Evolutionary conservation across 2,113 vertebrate species (phyloP), one percentile per base, ranked within the genome.

Genomic region (Terrapene triunguis): DNA sequence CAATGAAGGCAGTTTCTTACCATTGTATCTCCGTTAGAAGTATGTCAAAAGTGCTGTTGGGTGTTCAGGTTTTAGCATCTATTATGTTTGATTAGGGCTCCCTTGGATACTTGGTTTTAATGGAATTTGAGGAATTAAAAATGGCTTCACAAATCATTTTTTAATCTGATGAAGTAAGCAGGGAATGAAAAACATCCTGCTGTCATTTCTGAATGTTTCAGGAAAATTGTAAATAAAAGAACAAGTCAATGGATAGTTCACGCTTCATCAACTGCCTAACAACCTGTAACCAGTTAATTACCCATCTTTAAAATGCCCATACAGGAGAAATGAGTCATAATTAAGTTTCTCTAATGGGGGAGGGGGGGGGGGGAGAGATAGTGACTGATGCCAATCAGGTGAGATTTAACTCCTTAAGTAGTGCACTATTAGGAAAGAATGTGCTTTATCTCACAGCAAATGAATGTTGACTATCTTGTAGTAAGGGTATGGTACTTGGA

Each of bases 181-280:
- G 96, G 85, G 85, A 97, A 96, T 96, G 96, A 97, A 94, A 95
- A 97, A 89, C 88, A 88, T 85, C 84, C n/a, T 80, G 32, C 94
- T 96, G 78, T 97, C 95, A 97, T 97, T 87, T 95, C 93, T 90
- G 85, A 97, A 89, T 94, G 89, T 89, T 97, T 94, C 69, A 93
- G 92, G 90, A 95, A 97, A 96, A 78, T 94, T 94, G 93, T 96
- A 98, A 98, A 98, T 97, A 98, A 97, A 98, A 96, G 97, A 98
- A 98, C 96, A 98, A 98, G 98, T 98, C 98, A 97, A 87, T 25
- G 54, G 88, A 88, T 91, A 1, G 35, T 97, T 98, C 97, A 98
- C 95, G 97, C 97, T 97, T 98, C 98, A 98, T 98, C 97, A 98
- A 89, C 93, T 97, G 89, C 96, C 95, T 98, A 98, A 98, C 97